Percentiles rank a stretch among this genome's conserved stretches.
Evolutionary conservation across 2,888 invertebrate species (phyloP).

Genomic region (Poecilus cupreus): DNA sequence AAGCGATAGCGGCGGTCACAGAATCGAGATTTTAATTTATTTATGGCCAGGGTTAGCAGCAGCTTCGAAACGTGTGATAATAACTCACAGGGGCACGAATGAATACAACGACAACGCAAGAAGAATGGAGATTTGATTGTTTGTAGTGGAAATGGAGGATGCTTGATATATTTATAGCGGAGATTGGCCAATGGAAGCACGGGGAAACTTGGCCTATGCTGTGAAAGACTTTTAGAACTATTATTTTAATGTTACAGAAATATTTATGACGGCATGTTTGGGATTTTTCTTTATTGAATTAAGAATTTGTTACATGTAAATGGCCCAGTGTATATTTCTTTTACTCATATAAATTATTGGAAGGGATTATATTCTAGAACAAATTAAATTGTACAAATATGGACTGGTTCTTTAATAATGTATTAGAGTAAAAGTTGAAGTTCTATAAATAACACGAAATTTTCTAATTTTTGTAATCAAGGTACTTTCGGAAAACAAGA

Average conservation of each 20-base stretch:
- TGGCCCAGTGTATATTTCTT: too few relatives aligned
- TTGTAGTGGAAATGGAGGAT: not conserved
- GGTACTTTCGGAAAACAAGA: too few relatives aligned
- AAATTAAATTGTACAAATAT: too few relatives aligned
- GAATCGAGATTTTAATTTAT: constrained; percentile 12
- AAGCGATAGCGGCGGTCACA: not conserved
- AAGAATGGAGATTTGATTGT: constrained; percentile 38
- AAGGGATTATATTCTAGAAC: too few relatives aligned
- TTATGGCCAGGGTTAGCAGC: not conserved
- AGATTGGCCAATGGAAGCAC: not conserved
- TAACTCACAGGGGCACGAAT: not conserved
- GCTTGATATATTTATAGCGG: constrained; percentile 1
- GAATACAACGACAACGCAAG: not conserved
- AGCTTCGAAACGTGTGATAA: constrained; percentile 19
- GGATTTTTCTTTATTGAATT: too few relatives aligned
- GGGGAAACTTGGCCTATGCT: not conserved
- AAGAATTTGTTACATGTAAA: too few relatives aligned
- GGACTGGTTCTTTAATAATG: too few relatives aligned
- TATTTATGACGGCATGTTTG: not conserved
- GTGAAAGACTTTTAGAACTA: not conserved
- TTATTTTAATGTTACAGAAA: too few relatives aligned
- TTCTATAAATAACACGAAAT: too few relatives aligned
- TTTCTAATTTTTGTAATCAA: too few relatives aligned
- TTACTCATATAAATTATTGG: too few relatives aligned
- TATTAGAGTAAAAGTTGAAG: too few relatives aligned